Conservation (phyloP, 2,797 vertebrate species). For the Centropyge bicolor region DNA sequence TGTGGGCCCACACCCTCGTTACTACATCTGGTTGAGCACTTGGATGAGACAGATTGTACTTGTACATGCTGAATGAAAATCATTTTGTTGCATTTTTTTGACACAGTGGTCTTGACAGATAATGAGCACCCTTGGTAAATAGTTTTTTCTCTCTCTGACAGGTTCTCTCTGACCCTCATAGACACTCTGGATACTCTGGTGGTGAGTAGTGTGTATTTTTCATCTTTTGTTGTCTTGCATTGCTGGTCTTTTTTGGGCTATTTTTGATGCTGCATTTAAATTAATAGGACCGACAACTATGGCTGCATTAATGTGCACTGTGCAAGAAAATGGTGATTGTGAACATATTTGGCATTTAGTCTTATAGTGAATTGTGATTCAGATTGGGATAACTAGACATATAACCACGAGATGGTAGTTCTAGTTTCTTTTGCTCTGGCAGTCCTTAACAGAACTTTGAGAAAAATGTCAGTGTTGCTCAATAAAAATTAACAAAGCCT, state of each 20-base stretch:
- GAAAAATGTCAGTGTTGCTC: neutral
- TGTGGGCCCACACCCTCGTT: neutral
- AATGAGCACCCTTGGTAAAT: constrained; percentile 20
- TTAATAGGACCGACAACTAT: neutral
- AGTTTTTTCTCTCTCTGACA: constrained; percentile 67
- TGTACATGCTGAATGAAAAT: neutral
- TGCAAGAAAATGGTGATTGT: neutral
- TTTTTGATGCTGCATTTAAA: neutral
- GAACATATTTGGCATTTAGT: too few relatives aligned
- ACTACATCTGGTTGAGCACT: neutral
- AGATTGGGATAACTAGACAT: too few relatives aligned
- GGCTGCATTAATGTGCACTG: neutral
- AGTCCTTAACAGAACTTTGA: neutral
- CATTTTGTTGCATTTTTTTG: neutral
- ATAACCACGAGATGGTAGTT: too few relatives aligned
- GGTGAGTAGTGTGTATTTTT: constrained; percentile 84
- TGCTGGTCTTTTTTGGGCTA: neutral
- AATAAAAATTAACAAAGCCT: neutral
- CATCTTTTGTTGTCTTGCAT: neutral
- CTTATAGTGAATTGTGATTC: too few relatives aligned
- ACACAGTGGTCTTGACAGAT: accelerated
- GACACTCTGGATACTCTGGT: constrained; percentile 98
- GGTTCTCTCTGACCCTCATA: constrained; percentile 97
- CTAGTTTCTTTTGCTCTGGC: too few relatives aligned
- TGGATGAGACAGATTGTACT: neutral